Evolutionary conservation across 2,113 vertebrate species (phyloP).

Genomic region (Corydoras sp.): DNA sequence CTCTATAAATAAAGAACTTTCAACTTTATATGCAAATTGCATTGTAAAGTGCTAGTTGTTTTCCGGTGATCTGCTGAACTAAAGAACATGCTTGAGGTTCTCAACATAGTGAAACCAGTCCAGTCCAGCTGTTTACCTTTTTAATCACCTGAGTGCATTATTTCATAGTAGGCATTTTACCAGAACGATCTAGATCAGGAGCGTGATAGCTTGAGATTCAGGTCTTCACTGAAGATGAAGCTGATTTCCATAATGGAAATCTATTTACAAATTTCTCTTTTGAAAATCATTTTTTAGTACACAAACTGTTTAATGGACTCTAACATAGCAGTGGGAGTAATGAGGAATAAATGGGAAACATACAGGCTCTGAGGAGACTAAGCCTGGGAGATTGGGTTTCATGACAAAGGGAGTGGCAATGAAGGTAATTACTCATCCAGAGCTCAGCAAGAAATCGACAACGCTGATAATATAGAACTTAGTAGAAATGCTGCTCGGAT

Average conservation of each 20-base stretch:
- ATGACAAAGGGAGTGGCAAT: constrained; percentile 22
- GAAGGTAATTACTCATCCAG: constrained; percentile 42
- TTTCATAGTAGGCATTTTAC: background rate
- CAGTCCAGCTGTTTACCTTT: constrained; percentile 4
- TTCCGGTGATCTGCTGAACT: too few species aligned
- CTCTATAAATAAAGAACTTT: too few species aligned
- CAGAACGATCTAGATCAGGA: constrained; percentile 8
- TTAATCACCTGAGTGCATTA: too few species aligned
- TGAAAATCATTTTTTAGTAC: constrained; percentile 6
- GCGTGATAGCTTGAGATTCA: background rate
- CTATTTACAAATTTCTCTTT: constrained; percentile 21
- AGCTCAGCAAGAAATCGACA: constrained; percentile 39
- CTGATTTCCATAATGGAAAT: constrained; percentile 25
- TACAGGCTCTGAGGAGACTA: constrained; percentile 27
- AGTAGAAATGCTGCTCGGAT: constrained; percentile 3
- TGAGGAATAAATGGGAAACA: constrained; percentile 42
- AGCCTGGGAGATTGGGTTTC: constrained; percentile 33
- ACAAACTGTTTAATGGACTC: constrained; percentile 34
- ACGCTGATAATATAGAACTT: constrained; percentile 11
- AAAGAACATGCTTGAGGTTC: constrained; percentile 1
- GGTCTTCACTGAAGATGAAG: constrained; percentile 20
- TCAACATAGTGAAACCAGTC: background rate
- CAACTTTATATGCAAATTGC: too few species aligned
- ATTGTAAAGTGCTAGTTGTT: too few species aligned
- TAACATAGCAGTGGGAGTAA: constrained; percentile 32